Conservation (phyloP, 2,113 vertebrate species). For the Variabilichromis moorii region DNA sequence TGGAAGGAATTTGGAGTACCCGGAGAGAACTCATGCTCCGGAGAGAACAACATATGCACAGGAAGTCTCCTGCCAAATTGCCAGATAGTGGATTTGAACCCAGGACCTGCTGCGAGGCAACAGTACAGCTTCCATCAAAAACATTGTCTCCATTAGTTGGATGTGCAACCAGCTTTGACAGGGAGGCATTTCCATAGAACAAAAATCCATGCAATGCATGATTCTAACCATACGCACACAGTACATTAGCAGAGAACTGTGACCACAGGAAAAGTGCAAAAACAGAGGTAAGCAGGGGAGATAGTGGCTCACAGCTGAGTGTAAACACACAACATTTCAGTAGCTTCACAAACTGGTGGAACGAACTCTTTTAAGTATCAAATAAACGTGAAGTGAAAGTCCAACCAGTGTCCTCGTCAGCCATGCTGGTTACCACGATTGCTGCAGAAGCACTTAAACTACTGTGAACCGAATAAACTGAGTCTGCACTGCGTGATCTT, state of each 20-base stretch:
- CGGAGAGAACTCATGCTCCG: rapidly evolving
- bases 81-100: neutral
- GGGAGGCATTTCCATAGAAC: neutral
- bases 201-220: neutral
- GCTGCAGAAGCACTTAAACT: neutral
- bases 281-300: neutral
- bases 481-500: rapidly evolving
- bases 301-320: neutral
- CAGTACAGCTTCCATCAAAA: neutral
- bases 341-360: neutral
- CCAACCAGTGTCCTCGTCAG: neutral
- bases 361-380: neutral
- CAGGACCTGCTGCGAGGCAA: neutral
- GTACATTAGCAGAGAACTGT: neutral
- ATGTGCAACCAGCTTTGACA: neutral
- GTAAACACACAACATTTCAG: neutral
- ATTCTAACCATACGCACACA: neutral
- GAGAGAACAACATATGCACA: too few relatives aligned
- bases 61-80: rapidly evolving
- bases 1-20: rapidly evolving
- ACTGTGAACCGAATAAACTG: neutral
- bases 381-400: neutral
- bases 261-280: neutral
- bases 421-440: rapidly evolving
- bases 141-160: rapidly evolving